A percentile compares a stretch with the other conserved stretches of the same genome.
Evolutionary conservation across 2,113 vertebrate genomes (phyloP).

Genomic region (Tupaia tana): DNA sequence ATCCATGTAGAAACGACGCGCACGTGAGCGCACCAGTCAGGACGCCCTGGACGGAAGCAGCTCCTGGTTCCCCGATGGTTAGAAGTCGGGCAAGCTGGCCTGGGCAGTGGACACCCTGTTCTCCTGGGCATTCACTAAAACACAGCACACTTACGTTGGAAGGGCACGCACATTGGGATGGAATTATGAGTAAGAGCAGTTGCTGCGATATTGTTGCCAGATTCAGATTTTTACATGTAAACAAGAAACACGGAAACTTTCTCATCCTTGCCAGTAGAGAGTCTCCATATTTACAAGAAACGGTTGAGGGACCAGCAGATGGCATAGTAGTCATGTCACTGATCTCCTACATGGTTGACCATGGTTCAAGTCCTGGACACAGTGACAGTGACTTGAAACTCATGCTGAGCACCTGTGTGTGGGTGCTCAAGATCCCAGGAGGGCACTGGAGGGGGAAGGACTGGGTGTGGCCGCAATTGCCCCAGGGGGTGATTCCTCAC

Average conservation of each 20-base stretch:
- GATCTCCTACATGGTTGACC: no score
- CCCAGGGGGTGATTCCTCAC: no score
- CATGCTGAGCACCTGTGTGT: no score
- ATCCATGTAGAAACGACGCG: fast-evolving
- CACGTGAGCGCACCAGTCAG: fast-evolving
- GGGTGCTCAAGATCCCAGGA: no score
- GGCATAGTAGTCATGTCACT: no score
- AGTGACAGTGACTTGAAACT: no score
- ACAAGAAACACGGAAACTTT: background rate
- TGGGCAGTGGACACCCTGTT: fast-evolving
- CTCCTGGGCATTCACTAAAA: fast-evolving
- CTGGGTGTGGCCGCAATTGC: no score
- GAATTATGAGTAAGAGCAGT: background rate
- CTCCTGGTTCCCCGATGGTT: fast-evolving
- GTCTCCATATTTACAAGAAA: no score
- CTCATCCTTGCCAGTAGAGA: no score
- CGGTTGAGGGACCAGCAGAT: no score
- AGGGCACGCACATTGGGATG: fast-evolving
- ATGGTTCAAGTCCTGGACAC: no score
- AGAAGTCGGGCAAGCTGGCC: background rate
- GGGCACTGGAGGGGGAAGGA: no score
- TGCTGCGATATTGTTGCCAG: background rate
- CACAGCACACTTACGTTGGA: fast-evolving
- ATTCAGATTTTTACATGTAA: background rate
- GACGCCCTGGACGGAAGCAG: fast-evolving